phyloP scores from a whole-genome alignment of 2,888 invertebrate species.

The Dysmachus trigonus region DNA sequence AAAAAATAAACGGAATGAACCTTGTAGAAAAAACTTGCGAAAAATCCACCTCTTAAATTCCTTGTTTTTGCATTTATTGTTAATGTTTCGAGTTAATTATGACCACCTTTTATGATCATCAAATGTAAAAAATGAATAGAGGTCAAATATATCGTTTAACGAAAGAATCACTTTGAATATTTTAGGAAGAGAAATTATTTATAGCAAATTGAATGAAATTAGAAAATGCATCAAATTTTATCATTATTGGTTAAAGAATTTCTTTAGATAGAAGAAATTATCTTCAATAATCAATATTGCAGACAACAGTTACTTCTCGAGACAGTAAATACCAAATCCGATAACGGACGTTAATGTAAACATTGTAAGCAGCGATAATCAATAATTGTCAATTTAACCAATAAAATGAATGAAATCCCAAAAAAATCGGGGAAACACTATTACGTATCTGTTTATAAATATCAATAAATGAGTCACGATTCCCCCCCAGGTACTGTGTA shows the following conservation, averaged over 20 bases:
- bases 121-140: not conserved
- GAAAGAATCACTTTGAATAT: not conserved
- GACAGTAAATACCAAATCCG: not conserved
- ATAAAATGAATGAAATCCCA: not conserved
- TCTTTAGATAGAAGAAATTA: not conserved
- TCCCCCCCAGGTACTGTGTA: not conserved
- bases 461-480: not conserved
- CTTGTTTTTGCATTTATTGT: not conserved
- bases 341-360: not conserved
- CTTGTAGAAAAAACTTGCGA: not conserved
- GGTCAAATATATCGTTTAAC: not conserved
- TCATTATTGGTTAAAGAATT: not conserved
- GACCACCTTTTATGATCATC: not conserved
- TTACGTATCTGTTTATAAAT: not conserved
- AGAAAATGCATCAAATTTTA: not conserved
- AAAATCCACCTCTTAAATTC: not conserved
- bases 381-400: not conserved
- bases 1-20: not conserved
- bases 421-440: not conserved
- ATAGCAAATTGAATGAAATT: not conserved
- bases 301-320: not conserved
- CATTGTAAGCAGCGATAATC: not conserved
- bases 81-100: not conserved
- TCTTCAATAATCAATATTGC: not conserved
- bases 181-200: not conserved